phyloP scores from a whole-genome alignment of 1,140 invertebrate genomes.

The Lordiphosa stackelbergi region DNA sequence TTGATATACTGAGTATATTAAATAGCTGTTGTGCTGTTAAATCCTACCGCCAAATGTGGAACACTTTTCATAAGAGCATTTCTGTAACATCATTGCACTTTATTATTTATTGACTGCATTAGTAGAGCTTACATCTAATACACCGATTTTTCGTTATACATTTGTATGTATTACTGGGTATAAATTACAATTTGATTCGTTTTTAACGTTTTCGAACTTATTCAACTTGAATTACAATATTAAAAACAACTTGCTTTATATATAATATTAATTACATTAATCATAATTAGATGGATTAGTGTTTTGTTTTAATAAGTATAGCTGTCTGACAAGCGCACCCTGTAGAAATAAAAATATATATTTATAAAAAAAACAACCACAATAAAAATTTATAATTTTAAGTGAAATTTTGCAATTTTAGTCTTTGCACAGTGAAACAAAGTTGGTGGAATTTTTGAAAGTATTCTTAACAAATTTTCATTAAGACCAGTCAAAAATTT shows the following conservation, averaged over 20 bases:
- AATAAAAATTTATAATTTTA: conserved; percentile 16
- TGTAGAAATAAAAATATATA: conserved; percentile 12
- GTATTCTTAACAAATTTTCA: conserved; percentile 8
- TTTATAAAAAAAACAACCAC: conserved; percentile 14
- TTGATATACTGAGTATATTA: too few relatives aligned
- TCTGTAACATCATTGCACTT: conserved; percentile 59
- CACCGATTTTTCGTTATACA: conserved; percentile 17
- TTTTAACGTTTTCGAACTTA: conserved; percentile 33
- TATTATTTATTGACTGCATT: conserved; percentile 66
- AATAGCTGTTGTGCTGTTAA: too few relatives aligned
- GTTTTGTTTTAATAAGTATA: conserved; percentile 15
- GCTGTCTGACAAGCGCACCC: conserved; percentile 42
- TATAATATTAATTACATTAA: conserved; percentile 28
- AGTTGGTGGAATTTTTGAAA: not conserved
- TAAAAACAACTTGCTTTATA: conserved; percentile 32
- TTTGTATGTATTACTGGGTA: conserved; percentile 26
- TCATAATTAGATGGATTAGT: conserved; percentile 46
- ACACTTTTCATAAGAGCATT: not conserved
- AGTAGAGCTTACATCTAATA: conserved; percentile 51
- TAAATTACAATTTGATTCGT: conserved; percentile 34
- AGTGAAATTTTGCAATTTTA: conserved; percentile 4
- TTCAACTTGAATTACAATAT: conserved; percentile 23
- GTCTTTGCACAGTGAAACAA: too few relatives aligned
- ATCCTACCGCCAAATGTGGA: too few relatives aligned
- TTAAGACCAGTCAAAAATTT: too few relatives aligned